Percentiles rank a stretch among this genome's conserved stretches.
Evolutionary conservation across 2,888 invertebrate genomes (phyloP).

Genomic region (Drosophila nr. perissopoda): DNA sequence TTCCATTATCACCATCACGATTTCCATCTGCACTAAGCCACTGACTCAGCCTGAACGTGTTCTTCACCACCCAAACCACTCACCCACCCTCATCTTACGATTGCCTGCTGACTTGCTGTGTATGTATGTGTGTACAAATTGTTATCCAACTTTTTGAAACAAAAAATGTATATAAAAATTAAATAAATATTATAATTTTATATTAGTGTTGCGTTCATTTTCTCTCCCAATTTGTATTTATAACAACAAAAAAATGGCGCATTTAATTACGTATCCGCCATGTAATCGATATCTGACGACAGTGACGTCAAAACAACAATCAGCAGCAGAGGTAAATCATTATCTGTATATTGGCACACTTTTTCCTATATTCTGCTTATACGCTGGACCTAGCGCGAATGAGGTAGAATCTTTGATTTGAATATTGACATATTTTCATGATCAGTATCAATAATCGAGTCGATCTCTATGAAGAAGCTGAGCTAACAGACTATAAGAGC

Average conservation of each 20-base stretch:
- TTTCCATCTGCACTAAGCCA: constrained; percentile 64
- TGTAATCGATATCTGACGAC: constrained; percentile 38
- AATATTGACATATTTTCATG: background rate
- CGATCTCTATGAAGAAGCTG: background rate
- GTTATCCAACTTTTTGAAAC: constrained; percentile 27
- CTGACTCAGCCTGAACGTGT: background rate
- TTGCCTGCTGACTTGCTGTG: constrained; percentile 54
- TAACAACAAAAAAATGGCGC: background rate
- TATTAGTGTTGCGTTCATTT: background rate
- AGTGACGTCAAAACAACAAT: constrained; percentile 40
- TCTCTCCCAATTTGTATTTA: background rate
- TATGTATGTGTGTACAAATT: constrained; percentile 51
- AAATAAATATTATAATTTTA: constrained; percentile 4
- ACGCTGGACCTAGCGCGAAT: background rate
- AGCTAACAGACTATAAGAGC: background rate
- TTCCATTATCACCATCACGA: constrained; percentile 75
- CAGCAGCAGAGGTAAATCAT: constrained; percentile 13
- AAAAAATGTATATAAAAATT: constrained; percentile 27
- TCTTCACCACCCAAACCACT: background rate
- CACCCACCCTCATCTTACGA: constrained; percentile 10
- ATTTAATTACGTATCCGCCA: constrained; percentile 46
- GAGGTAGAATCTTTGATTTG: background rate
- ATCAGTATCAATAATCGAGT: background rate
- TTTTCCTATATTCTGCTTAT: background rate
- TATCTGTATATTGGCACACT: background rate